Percentiles rank a stretch among this genome's conserved stretches.
These are phyloP conservation scores for Cheirogaleus medius DNA, from an alignment of 2,113 vertebrate species.

Conservation along the genomic window DNA sequence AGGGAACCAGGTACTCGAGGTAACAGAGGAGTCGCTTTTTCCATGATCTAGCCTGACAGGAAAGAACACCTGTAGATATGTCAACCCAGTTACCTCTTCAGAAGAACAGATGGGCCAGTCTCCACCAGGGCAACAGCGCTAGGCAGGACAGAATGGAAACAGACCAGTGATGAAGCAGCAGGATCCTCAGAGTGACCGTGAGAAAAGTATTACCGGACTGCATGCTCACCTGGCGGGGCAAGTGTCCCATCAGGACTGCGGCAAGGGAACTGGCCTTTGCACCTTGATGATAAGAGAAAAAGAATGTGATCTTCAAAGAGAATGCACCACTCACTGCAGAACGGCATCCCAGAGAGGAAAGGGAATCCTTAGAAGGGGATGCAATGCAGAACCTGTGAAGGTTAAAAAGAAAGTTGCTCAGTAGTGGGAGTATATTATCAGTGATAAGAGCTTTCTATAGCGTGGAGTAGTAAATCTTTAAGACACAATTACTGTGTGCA, in stretches of 20 bases:
- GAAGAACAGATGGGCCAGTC: not conserved
- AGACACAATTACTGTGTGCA: not conserved
- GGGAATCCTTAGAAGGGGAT: not conserved
- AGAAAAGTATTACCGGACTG: not conserved
- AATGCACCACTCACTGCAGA: accelerated
- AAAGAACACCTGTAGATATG: not conserved
- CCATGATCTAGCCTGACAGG: too few relatives aligned
- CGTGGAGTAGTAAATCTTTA: accelerated
- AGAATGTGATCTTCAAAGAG: not conserved
- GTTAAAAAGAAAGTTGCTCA: not conserved
- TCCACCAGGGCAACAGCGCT: accelerated
- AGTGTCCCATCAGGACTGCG: accelerated
- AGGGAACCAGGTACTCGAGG: not conserved
- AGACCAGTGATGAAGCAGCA: accelerated
- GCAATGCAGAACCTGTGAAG: not conserved
- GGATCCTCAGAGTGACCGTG: not conserved
- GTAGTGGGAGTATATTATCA: not conserved
- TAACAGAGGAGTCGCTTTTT: not conserved
- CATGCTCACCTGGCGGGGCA: accelerated
- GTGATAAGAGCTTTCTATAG: not conserved
- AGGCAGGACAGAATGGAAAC: not conserved
- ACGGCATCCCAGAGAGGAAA: accelerated
- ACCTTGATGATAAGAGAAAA: not conserved
- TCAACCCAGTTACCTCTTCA: not conserved
- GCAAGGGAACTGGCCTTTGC: not conserved